Evolutionary conservation across 2,113 vertebrate species (phyloP), one percentile per base, ranked within the genome.

Genomic region (Syngnathoides biaculeatus): DNA sequence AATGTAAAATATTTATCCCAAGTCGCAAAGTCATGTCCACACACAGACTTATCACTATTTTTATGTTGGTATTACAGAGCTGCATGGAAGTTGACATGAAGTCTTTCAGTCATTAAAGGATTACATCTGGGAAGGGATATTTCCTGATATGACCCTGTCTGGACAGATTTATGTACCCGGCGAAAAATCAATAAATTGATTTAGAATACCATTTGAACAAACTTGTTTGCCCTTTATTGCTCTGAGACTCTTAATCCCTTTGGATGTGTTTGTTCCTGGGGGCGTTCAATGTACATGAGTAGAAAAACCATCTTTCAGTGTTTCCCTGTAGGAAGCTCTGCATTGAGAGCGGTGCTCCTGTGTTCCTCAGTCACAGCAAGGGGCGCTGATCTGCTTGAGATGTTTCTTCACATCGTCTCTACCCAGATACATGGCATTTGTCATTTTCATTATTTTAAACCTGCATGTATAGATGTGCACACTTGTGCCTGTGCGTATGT

Each of bases 111-210:
- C 30, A 9, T 42, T 42, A 1, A 11, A 42, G 40, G 10, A 12
- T 42, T 42, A 13, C 40, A 42, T 1, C 5, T 19, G 45, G 42
- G 13, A 2, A 43, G 13, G 13, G 6, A 10, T 43, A 47, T 5
- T 47, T 17, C 15, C 14, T 47, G 17, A 47, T 47, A 47, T 15
- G 45, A 47, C 45, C 45, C 14, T 47, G 45, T 47, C 17, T 47
- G 19, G 10, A 42, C 47, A 50, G 47, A 50, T 50, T 50, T 20
- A 85, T 81, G 68, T 80, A 79, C 67, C 72, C 62, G 6, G 8
- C 55, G 38, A 53, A 81, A 82, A 83, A 81, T 82, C 82, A 80
- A 87, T 86, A 71, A 75, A 84, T 86, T 77, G 73, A 85, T 85
- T 85, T 84, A 73, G 74, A 86, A 85, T 83, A 77, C 78, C 72